phyloP scores from a whole-genome alignment of 1,140 invertebrate genomes.

The Popillia japonica region DNA sequence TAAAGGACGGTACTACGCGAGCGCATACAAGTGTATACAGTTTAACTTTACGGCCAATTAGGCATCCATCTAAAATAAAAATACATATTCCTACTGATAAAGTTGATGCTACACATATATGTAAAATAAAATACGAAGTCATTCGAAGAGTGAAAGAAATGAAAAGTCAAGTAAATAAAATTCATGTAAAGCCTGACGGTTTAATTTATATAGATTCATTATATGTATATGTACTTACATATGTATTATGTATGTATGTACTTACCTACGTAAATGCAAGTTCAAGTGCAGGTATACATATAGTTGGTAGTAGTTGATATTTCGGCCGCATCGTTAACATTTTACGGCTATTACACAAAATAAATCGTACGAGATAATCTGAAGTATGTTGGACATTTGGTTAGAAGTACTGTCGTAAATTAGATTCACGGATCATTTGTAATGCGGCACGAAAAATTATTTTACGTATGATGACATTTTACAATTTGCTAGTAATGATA shows the following conservation, averaged over 20 bases:
- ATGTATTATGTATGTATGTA: no score
- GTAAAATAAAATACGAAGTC: neutral
- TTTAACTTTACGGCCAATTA: neutral
- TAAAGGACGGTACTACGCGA: neutral
- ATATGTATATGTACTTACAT: neutral
- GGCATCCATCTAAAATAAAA: neutral
- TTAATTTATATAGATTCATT: conserved; percentile 4
- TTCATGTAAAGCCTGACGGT: neutral
- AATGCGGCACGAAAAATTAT: neutral
- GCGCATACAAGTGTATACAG: neutral
- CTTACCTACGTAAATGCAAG: no score
- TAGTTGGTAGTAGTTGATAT: neutral
- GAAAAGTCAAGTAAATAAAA: neutral
- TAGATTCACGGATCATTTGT: neutral
- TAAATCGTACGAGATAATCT: neutral
- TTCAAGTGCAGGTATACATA: no score
- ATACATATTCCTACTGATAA: neutral
- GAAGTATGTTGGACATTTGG: neutral
- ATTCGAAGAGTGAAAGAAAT: neutral
- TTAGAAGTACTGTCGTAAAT: neutral
- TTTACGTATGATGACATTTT: no score
- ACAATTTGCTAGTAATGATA: no score
- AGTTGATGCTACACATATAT: neutral
- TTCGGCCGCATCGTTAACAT: neutral
- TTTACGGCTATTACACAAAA: neutral